phyloP scores from a whole-genome alignment of 2,888 invertebrate genomes.

The Trissolcus brochymenae region DNA sequence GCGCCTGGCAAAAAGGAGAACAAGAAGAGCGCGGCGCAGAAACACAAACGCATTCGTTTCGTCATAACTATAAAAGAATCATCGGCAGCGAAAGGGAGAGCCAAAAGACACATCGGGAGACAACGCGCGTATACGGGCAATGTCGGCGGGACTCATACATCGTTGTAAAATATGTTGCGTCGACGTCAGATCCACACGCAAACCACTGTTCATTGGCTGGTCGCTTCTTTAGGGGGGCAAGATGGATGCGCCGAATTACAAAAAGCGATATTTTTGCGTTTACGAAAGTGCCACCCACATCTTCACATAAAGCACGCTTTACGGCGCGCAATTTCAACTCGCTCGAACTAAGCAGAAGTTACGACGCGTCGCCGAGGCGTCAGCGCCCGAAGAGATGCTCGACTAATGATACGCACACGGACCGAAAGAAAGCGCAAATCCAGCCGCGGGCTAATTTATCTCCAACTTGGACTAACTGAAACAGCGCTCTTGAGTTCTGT shows the following conservation, averaged over 20 bases:
- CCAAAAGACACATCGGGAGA: slow-evolving; percentile 45
- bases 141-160: slow-evolving; percentile 37
- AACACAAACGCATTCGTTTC: slow-evolving; percentile 10
- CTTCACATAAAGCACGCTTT: slow-evolving; percentile 67
- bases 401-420: slow-evolving; percentile 7
- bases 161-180: slow-evolving; percentile 47
- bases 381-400: slow-evolving; percentile 11
- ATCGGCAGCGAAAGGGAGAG: slow-evolving; percentile 22
- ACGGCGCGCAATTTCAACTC: slow-evolving; percentile 71
- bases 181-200: slow-evolving; percentile 51
- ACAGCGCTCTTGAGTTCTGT: slow-evolving; percentile 12
- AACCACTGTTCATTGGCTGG: slow-evolving; percentile 27
- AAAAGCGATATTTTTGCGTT: slow-evolving; percentile 70
- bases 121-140: slow-evolving; percentile 41
- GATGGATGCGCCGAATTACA: slow-evolving; percentile 67
- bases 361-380: slow-evolving; percentile 38
- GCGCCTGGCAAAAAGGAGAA: slow-evolving; percentile 4
- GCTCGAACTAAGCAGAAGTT: slow-evolving; percentile 58
- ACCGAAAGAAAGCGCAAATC: slow-evolving; percentile 22
- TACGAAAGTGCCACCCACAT: slow-evolving; percentile 61
- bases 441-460: slow-evolving; percentile 33
- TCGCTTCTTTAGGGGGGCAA: slow-evolving; percentile 50
- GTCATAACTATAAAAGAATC: slow-evolving; percentile 45
- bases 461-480: slow-evolving; percentile 27
- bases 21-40: slow-evolving; percentile 7